Base-by-base conservation (phyloP, 2,888 invertebrate species). In the Hirtodrosophila histrioides region DNA sequence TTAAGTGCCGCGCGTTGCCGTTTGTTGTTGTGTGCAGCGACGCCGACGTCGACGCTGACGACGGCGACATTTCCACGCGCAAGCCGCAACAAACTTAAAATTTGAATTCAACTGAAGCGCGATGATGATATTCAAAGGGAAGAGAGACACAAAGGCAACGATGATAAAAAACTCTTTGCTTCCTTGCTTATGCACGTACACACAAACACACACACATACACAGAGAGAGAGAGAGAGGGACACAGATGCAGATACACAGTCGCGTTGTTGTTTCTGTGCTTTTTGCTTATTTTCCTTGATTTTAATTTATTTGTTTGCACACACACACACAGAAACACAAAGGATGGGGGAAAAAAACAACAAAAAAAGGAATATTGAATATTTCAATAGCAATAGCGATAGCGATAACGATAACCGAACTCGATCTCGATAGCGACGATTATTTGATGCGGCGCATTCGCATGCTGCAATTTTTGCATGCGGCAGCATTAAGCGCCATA, bases 31-130 rank as follows among this genome's bases (percentile, higher is more conserved):
- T 56, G 17, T 60, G 75, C 86, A 86, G 69, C 84, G 81, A 84
- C 78, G 86, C 67, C 82, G 84, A 80, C 81, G 78, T 64, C 74
- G 80, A 69, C 73, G 80, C 68, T 58, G 63, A 24, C 73, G 54
- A 62, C 74, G 78, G 69, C 80, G 69, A 72, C 78, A 76, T 76
- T 75, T 76, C 78, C 78, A 75, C 76, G 74, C 75, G 75, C 77
- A 74, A 57, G 17, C 61, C 73, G 73, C 73, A 74, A 62, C 73
- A 51, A 75, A 61, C 75, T 73, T 76, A 51, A 75, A 61, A 70
- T 73, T 73, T 65, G 31, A 58, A 72, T 53, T 37, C 55, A 50
- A 58, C 49, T 45, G 24, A 37, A 31, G 60, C 64, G 60, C 64
- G 56, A 41, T 27, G 27, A 17, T 24, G 41, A 31, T 49, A 56